Base-by-base conservation (phyloP, 2,113 vertebrate species). In the Pollachius pollachius region DNA sequence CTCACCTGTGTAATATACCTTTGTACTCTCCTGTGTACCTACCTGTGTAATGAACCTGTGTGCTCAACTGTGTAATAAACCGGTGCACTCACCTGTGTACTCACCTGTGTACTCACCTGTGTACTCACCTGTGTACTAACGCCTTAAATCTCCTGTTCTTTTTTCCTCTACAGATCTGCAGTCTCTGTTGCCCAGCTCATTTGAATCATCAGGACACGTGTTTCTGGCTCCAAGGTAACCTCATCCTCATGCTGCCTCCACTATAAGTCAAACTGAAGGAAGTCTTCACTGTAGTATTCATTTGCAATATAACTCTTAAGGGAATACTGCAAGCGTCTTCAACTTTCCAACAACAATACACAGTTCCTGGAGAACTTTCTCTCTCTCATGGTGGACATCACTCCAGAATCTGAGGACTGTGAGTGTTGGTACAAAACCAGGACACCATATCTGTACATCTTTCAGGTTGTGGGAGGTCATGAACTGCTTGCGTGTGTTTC, bases 321-420 rank as follows among this genome's bases (percentile, higher is more conserved):
- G 92, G 96, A 98, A 88, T 99, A 98, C 89, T 99, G 97, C 91
- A 95, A 96, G 90, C 95, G 95, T 81, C 93, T 99, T 85, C 94
- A 96, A 78, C 91, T 95, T 76, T 96, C 96, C 34, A 94, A 97
- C 89, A 98, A 99, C 93, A 99, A 99, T 93, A 99, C 97, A 0
- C 96, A 98, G 81, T 98, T 99, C 88, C 91, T 99, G 91, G 93
- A 96, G 83, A 98, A 96, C 92, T 99, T 99, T 89, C 94, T 99
- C 70, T 94, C 95, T 52, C 95, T 98, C 76, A 97, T 99, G 95
- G 92, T 99, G 88, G 96, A 98, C 87, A 94, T 98, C 87, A 97
- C 96, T 52, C 97, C 95, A 59, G 96, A 99, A 85, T 96, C 96
- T 76, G 96, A 98, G 87, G 95, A 97, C 86, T 99, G 97, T 99